Percentiles rank a stretch among this genome's conserved stretches.
phyloP scores from a whole-genome alignment of 2,797 vertebrate genomes.

The Arremon brunneinucha region DNA sequence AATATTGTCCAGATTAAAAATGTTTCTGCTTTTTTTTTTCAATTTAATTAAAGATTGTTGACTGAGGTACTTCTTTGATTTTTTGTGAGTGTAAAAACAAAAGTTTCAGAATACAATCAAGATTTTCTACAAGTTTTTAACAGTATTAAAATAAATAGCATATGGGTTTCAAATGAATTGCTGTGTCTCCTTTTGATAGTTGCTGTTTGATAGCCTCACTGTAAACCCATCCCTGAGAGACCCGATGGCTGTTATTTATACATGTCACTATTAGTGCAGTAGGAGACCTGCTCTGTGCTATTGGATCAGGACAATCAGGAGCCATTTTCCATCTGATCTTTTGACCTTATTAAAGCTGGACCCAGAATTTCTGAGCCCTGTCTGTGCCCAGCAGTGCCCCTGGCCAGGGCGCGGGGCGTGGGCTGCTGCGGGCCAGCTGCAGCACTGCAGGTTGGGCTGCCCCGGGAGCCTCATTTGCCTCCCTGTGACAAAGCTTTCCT shows the following conservation, averaged over 20 bases:
- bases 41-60: neutral
- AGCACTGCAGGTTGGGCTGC: neutral
- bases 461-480: conserved; percentile 17
- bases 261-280: fast-evolving
- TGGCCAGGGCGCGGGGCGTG: neutral
- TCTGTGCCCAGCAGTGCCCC: fast-evolving
- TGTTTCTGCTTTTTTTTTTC: neutral
- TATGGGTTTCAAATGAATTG: neutral
- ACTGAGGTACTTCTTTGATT: neutral
- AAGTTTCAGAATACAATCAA: neutral
- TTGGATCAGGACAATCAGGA: neutral
- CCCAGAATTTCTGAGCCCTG: fast-evolving
- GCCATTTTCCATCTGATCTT: neutral
- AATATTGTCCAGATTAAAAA: neutral
- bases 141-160: neutral
- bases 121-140: neutral
- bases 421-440: neutral
- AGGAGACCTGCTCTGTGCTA: neutral
- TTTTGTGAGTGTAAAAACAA: neutral
- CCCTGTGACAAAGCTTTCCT: neutral
- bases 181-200: neutral
- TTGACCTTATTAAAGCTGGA: neutral
- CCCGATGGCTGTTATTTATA: neutral
- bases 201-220: neutral
- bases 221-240: neutral